Base-by-base conservation (phyloP, 2,113 vertebrate species). In the Hippolais icterina region DNA sequence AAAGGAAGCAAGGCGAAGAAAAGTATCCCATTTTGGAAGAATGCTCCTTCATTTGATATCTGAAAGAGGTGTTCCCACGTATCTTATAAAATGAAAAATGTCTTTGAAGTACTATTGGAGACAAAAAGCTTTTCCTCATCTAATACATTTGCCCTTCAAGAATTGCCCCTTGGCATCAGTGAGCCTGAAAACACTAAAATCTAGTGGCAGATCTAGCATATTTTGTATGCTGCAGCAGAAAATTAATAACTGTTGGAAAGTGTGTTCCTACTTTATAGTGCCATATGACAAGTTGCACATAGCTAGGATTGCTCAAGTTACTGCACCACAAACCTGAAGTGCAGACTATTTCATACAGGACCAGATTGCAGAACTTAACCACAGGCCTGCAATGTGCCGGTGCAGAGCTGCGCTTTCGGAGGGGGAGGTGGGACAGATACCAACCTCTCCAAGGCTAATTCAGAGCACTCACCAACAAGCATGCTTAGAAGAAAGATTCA, bases 301-400 rank as follows among this genome's bases (percentile, higher is more conserved):
- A 93, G 68, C 88, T 70, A n/a, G 93, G 93, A 90, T 96, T 96
- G 94, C 94, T 81, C 92, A 92, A 95, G 92, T 52, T 64, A 11
- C 88, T 71, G 92, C 14, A 89, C 96, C 86, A 41, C 96, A 96
- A 86, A 85, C 93, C 92, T 68, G 44, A 81, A 93, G 85, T 59
- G 75, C 9, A 64, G 69, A 56, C 83, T 71, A 78, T 96, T 96
- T 96, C 96, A 66, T 83, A 63, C 87, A 70, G 87, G 78, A 46
- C 68, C 70, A 95, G 94, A 93, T 91, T 96, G 93, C 95, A 95
- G 95, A 96, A 96, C 66, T 47, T 50, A 90, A 95, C 95, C 96
- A 91, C 96, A 96, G 89, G 78, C 46, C 94, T 44, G 63, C 86
- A 65, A 78, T 10, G 3, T 29, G 65, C 71, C 0, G 0, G 24